These are phyloP conservation scores for Anthophora plumipes DNA, from an alignment of 2,888 invertebrate species.

Conservation along the genomic window DNA sequence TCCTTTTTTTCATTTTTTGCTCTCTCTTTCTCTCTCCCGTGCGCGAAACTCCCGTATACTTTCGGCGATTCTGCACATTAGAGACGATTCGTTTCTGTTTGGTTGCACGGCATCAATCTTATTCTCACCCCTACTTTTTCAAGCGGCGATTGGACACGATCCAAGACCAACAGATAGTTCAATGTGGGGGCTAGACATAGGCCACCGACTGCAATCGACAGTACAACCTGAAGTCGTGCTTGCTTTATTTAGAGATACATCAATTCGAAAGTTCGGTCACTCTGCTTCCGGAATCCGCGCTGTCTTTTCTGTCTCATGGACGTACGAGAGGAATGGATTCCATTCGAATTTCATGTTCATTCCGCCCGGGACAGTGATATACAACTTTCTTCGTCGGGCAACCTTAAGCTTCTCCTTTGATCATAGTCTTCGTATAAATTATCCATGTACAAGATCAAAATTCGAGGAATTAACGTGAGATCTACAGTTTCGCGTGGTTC, in stretches of 20 bases:
- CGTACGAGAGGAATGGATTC: background rate
- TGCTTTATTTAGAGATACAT: conserved; percentile 65
- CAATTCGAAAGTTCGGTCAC: conserved; percentile 53
- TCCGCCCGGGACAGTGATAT: background rate
- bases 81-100: conserved; percentile 5
- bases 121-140: conserved; percentile 55
- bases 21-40: too few relatives aligned
- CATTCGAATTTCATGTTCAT: conserved; percentile 4
- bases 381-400: background rate
- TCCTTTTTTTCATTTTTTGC: too few relatives aligned
- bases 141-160: conserved; percentile 42
- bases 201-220: conserved; percentile 59
- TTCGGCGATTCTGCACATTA: conserved; percentile 19
- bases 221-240: conserved; percentile 41
- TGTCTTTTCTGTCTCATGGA: background rate
- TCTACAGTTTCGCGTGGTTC: too few relatives aligned
- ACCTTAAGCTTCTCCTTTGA: conserved; percentile 16
- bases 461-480: background rate
- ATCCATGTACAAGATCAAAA: background rate
- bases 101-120: conserved; percentile 51
- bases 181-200: conserved; percentile 52
- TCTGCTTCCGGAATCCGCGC: conserved; percentile 51
- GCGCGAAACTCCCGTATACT: background rate
- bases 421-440: conserved; percentile 9
- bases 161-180: conserved; percentile 67